These are phyloP conservation scores for Homarus gammarus DNA, from an alignment of 2,888 invertebrate species.

Conservation along the genomic window DNA sequence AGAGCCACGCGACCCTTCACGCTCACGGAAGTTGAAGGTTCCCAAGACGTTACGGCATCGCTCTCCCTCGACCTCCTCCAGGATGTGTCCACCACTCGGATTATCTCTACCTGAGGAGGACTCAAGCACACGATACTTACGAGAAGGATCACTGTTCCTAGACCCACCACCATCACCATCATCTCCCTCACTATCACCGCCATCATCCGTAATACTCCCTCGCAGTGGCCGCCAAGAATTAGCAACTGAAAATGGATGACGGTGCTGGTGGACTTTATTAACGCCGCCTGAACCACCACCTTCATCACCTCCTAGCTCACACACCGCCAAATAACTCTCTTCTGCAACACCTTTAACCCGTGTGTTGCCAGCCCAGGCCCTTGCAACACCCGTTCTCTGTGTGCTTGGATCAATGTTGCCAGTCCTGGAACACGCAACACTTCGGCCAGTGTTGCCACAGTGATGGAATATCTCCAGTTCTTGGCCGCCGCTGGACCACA, in stretches of 20 bases:
- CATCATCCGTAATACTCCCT: background rate
- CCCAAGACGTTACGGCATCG: slow-evolving; percentile 11
- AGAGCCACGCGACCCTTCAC: background rate
- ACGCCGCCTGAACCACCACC: too few relatives aligned
- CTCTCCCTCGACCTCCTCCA: background rate
- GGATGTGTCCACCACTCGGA: background rate
- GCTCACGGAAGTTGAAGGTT: slow-evolving; percentile 28
- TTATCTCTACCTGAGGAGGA: background rate
- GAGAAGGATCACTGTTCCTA: background rate
- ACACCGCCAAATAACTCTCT: too few relatives aligned
- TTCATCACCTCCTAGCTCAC: too few relatives aligned
- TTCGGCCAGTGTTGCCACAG: too few relatives aligned
- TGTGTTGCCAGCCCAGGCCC: too few relatives aligned
- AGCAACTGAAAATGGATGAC: too few relatives aligned
- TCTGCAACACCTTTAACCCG: too few relatives aligned
- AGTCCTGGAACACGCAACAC: too few relatives aligned
- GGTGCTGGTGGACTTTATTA: too few relatives aligned
- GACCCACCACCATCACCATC: background rate
- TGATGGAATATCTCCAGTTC: background rate
- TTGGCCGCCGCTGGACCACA: background rate
- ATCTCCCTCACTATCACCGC: background rate
- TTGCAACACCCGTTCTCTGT: too few relatives aligned
- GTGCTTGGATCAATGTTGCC: too few relatives aligned
- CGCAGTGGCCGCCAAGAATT: background rate
- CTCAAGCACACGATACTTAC: background rate